These are phyloP conservation scores for Hybognathus amarus DNA, from an alignment of 2,797 vertebrate species.

Conservation along the genomic window DNA sequence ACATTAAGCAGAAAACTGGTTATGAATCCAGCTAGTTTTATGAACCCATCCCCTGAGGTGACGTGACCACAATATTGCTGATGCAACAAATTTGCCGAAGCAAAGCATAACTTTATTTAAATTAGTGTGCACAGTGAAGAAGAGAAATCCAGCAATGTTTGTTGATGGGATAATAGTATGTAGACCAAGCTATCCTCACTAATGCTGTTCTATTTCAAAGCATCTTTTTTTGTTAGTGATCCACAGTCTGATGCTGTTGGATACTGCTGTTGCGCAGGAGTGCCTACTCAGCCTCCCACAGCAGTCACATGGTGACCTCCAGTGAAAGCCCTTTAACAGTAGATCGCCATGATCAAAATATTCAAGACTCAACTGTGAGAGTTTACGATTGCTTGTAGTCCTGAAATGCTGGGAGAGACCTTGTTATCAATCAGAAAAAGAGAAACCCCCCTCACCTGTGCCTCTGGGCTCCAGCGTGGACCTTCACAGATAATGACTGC, in stretches of 20 bases:
- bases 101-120: neutral
- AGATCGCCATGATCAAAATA: constrained; percentile 24
- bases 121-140: neutral
- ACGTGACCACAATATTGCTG: neutral
- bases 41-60: neutral
- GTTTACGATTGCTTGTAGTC: constrained; percentile 30
- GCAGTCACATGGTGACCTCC: neutral
- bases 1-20: neutral
- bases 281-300: neutral
- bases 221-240: neutral
- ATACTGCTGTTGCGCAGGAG: neutral
- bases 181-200: neutral
- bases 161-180: neutral
- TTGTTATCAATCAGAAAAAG: constrained; percentile 56
- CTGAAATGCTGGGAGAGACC: constrained; percentile 38
- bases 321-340: neutral
- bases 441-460: constrained; percentile 51
- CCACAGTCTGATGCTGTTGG: neutral
- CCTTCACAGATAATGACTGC: constrained; percentile 60
- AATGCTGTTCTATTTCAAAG: neutral
- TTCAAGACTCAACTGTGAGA: constrained; percentile 18
- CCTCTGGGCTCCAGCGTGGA: constrained; percentile 45
- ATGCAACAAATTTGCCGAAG: neutral
- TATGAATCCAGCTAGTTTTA: neutral
- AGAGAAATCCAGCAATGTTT: neutral